Percentiles rank a stretch among this genome's conserved stretches.
phyloP scores from a whole-genome alignment of 1,140 invertebrate genomes.

The Panagrolaimus sp. region DNA sequence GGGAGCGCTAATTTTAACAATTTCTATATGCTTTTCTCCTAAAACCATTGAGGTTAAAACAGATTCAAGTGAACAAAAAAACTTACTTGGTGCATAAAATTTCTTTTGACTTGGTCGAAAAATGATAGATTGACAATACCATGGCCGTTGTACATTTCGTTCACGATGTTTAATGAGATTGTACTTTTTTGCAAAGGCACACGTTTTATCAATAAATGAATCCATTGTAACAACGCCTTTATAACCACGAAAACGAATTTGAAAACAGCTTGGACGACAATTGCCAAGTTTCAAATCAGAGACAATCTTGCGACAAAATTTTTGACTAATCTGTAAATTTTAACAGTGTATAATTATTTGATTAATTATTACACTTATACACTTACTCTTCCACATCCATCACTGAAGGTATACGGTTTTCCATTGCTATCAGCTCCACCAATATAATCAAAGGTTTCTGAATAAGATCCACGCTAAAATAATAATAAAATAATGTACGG shows the following conservation, averaged over 20 bases:
- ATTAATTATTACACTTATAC: too few relatives aligned
- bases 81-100: background rate
- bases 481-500: background rate
- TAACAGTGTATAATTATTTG: too few relatives aligned
- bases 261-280: background rate
- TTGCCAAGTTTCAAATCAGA: background rate
- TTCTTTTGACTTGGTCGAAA: background rate
- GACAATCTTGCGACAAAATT: conserved; percentile 12
- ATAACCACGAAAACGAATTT: conserved; percentile 36
- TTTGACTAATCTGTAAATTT: background rate
- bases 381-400: conserved; percentile 21
- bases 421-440: background rate
- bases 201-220: conserved; percentile 27
- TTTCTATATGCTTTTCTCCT: conserved; percentile 43
- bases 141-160: background rate
- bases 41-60: too few relatives aligned
- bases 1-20: conserved; percentile 59
- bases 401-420: background rate
- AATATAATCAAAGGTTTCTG: background rate
- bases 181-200: conserved; percentile 26
- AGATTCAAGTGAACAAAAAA: too few relatives aligned
- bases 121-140: background rate
- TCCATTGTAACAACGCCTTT: conserved; percentile 40
- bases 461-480: background rate
- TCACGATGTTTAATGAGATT: too few relatives aligned